Conservation (phyloP, 2,797 vertebrate genomes). For the Sebastes iracundus region DNA sequence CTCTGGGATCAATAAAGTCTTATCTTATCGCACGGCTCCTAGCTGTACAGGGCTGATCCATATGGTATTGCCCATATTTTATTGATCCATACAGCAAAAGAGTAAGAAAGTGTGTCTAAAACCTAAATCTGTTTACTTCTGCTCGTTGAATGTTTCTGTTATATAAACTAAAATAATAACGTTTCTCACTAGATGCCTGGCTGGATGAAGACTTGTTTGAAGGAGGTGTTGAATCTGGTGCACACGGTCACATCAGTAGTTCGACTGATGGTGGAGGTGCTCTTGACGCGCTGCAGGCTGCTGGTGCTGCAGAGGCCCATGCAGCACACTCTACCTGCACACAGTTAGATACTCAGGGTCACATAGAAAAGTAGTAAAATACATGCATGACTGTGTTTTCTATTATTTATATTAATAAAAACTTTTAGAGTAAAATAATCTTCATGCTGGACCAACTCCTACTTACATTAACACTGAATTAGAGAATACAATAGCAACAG, state of each 20-base stretch:
- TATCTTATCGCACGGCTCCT: neutral
- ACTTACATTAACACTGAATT: neutral
- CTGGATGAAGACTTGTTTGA: constrained; percentile 77
- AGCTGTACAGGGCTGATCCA: neutral
- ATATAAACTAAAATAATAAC: neutral
- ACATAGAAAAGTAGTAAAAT: neutral
- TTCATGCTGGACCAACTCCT: neutral
- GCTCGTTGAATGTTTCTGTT: neutral
- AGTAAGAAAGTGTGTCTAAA: neutral
- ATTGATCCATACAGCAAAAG: neutral
- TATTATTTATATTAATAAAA: neutral
- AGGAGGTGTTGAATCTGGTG: constrained; percentile 69
- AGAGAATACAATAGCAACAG: neutral
- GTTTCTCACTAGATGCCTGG: constrained; percentile 80
- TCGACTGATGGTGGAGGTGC: constrained; percentile 70
- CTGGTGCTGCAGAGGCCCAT: constrained; percentile 72
- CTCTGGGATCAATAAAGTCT: neutral
- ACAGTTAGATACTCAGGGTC: neutral
- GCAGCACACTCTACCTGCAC: constrained; percentile 68
- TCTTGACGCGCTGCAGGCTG: constrained; percentile 75
- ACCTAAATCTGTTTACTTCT: neutral
- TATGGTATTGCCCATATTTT: neutral
- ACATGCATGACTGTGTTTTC: neutral
- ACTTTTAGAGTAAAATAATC: neutral
- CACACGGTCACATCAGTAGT: constrained; percentile 73